Evolutionary conservation across 2,888 invertebrate species (phyloP).

Genomic region (Prenolepis imparis): DNA sequence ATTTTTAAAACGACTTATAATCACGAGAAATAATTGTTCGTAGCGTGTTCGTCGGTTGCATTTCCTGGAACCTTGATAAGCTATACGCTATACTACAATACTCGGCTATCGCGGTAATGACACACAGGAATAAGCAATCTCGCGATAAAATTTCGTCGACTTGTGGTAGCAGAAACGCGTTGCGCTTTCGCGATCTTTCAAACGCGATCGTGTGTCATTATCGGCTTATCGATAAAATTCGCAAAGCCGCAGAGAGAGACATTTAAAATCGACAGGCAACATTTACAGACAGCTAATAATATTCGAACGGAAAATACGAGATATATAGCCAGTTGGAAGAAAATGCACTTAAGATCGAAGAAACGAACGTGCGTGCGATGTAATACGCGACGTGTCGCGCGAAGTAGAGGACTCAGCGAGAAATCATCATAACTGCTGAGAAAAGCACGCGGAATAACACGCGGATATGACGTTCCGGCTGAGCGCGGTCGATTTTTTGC

Average conservation of each 20-base stretch:
- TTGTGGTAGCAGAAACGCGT: slow-evolving; percentile 54
- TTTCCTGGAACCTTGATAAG: slow-evolving; percentile 70
- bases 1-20: slow-evolving; percentile 21
- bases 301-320: slow-evolving; percentile 8
- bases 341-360: slow-evolving; percentile 58
- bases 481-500: slow-evolving; percentile 73
- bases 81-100: slow-evolving; percentile 45
- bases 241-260: neutral
- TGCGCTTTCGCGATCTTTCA: slow-evolving; percentile 61
- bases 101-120: slow-evolving; percentile 66
- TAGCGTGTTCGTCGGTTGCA: slow-evolving; percentile 51
- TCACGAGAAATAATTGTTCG: slow-evolving; percentile 60
- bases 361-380: slow-evolving; percentile 23
- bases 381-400: slow-evolving; percentile 51
- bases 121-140: slow-evolving; percentile 66
- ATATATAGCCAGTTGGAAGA: neutral
- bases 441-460: slow-evolving; percentile 60
- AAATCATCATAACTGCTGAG: slow-evolving; percentile 56
- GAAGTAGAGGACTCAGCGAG: slow-evolving; percentile 44
- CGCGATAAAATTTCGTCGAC: slow-evolving; percentile 66
- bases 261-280: slow-evolving; percentile 58
- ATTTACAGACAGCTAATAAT: slow-evolving; percentile 51
- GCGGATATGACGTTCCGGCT: slow-evolving; percentile 74
- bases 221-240: slow-evolving; percentile 59
- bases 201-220: slow-evolving; percentile 55